Base-by-base conservation (phyloP, 2,797 vertebrate species). In the Molossus alvarezi region DNA sequence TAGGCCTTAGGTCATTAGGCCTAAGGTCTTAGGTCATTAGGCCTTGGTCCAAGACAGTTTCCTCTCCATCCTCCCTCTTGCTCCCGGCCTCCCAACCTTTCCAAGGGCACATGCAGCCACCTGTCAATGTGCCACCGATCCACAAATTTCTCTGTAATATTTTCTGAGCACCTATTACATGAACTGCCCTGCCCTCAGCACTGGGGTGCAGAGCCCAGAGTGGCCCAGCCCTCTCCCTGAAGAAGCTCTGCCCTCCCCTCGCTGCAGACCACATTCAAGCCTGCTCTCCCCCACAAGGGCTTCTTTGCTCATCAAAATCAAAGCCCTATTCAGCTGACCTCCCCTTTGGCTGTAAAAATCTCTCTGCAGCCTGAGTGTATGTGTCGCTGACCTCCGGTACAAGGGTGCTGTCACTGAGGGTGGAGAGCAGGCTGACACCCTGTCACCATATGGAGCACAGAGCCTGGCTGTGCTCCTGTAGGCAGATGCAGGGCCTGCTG, bases 81-180 rank as follows among this genome's bases (percentile, higher is more conserved):
- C 17, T 72, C 7, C 58, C 91, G 17, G 20, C 29, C 83, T 88
- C 64, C 76, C 81, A 53, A 3, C 9, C 25, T 77, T 58, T 82
- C 73, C 48, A 21, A 69, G 12, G 58, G 14, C 65, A 72, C n/a
- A 69, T 51, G 23, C 76, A 64, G 60, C 64, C 27, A 1, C 77
- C 85, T 60, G 55, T 75, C 85, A 73, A 71, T 58, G 25, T 71
- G 86, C 55, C 90, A 75, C 0, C 27, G 81, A 97, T 23, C 73
- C 67, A 29, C 2, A 11, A 48, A 79, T 79, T 76, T 33, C 33
- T 93, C 75, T 64, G 41, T 87, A 69, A 82, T 62, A 73, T 64
- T 76, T 95, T 84, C 51, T 20, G n/a, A 73, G 83, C 91, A 72
- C 77, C 91, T 45, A 17, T 1, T 48, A 23, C 2, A 18, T 23